phyloP scores from a whole-genome alignment of 2,113 vertebrate genomes.

The Ammodramus savannarum region DNA sequence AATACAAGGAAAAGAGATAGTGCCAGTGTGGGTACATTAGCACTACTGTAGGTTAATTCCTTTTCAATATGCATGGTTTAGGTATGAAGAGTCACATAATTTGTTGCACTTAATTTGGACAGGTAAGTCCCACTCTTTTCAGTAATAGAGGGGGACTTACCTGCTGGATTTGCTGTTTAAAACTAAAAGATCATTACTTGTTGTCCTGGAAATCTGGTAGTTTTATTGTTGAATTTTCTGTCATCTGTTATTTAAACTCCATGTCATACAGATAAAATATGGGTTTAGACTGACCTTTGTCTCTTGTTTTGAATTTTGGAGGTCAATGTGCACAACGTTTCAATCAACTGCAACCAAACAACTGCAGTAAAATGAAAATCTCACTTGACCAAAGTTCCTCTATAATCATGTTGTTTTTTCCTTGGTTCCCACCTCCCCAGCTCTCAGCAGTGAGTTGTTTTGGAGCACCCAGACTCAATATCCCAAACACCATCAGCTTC shows the following conservation, averaged over 20 bases:
- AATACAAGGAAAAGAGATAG: neutral
- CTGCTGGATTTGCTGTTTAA: neutral
- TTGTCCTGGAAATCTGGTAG: neutral
- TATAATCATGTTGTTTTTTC: neutral
- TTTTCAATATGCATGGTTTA: neutral
- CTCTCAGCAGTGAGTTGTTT: neutral
- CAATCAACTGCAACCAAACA: neutral
- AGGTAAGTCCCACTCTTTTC: neutral
- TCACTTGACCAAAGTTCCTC: neutral
- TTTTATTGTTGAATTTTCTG: neutral
- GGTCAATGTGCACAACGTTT: neutral
- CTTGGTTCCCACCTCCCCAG: neutral
- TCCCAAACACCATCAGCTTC: neutral
- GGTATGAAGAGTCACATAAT: neutral
- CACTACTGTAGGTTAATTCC: neutral
- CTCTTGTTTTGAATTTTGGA: neutral
- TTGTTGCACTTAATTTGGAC: neutral
- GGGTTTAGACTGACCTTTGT: neutral
- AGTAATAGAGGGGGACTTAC: neutral
- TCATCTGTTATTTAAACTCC: neutral
- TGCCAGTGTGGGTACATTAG: neutral
- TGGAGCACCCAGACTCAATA: neutral
- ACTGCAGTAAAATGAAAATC: neutral
- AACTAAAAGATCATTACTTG: neutral
- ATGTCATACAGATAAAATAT: neutral